Evolutionary conservation across 2,888 invertebrate species (phyloP).

Genomic region (Macrostomum cliftonense): DNA sequence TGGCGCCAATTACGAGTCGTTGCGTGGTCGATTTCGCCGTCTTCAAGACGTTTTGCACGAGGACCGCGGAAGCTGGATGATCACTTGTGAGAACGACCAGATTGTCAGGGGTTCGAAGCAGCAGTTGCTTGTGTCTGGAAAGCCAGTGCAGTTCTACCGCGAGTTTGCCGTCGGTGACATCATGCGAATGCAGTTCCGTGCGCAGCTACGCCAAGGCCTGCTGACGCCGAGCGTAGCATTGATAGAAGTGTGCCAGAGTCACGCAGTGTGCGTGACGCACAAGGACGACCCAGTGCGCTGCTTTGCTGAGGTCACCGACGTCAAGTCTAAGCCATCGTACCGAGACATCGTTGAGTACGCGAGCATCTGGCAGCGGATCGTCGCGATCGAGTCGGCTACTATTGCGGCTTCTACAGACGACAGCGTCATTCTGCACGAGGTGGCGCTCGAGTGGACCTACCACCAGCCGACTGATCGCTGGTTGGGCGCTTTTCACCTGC

Average conservation of each 20-base stretch:
- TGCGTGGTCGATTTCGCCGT: too few relatives aligned
- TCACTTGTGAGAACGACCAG: too few relatives aligned
- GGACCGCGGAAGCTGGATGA: too few relatives aligned
- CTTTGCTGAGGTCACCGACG: constrained; percentile 13
- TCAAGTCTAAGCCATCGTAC: constrained; percentile 14
- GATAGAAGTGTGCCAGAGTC: constrained; percentile 19
- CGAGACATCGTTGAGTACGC: constrained; percentile 18
- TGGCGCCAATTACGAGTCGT: too few relatives aligned
- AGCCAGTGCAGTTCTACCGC: too few relatives aligned
- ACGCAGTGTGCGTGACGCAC: constrained; percentile 28
- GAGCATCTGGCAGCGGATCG: constrained; percentile 20
- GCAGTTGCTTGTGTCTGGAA: too few relatives aligned
- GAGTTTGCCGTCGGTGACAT: constrained; percentile 11
- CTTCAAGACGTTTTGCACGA: too few relatives aligned
- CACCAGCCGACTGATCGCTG: neutral
- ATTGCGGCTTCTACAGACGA: constrained; percentile 17
- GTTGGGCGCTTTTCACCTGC: constrained; percentile 15
- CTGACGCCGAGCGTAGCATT: constrained; percentile 23
- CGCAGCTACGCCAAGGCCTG: constrained; percentile 17
- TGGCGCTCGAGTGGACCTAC: constrained; percentile 20
- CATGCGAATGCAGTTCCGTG: constrained; percentile 20
- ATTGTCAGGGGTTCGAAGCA: too few relatives aligned
- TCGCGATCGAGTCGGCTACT: constrained; percentile 21
- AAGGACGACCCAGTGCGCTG: constrained; percentile 15
- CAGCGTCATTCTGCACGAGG: constrained; percentile 20